phyloP scores from a whole-genome alignment of 2,113 vertebrate genomes.

The Rhynchomys soricoides region DNA sequence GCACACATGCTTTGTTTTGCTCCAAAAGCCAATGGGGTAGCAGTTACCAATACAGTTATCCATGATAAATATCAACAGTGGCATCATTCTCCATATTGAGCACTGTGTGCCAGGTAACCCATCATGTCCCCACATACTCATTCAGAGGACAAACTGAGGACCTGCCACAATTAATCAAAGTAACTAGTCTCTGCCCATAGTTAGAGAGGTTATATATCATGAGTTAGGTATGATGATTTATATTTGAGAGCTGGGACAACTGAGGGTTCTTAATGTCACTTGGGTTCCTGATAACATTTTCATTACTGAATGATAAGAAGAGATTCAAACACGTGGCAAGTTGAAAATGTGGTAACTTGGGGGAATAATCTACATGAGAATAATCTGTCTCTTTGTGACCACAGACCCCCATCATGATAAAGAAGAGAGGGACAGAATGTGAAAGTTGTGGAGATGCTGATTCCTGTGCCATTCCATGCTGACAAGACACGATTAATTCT shows the following conservation, averaged over 20 bases:
- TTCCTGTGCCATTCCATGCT: background rate
- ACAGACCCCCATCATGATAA: background rate
- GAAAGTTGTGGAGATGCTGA: background rate
- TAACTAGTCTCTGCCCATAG: background rate
- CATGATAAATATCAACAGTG: background rate
- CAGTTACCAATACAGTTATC: background rate
- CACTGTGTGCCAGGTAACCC: background rate
- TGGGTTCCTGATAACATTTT: background rate
- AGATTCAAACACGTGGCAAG: background rate
- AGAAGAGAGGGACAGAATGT: background rate
- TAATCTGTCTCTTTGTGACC: background rate
- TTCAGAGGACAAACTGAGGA: background rate
- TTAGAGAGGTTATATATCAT: background rate
- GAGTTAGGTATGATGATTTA: background rate
- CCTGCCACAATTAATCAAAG: background rate
- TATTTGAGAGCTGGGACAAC: background rate
- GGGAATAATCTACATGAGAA: background rate
- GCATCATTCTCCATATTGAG: background rate
- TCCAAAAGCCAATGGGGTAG: background rate
- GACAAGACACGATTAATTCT: background rate
- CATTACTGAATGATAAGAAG: background rate
- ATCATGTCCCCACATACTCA: background rate
- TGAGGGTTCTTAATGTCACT: background rate
- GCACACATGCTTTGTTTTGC: background rate
- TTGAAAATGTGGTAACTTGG: background rate